Base-by-base conservation (phyloP, 2,888 invertebrate genomes). In the Callyntrura sp. region DNA sequence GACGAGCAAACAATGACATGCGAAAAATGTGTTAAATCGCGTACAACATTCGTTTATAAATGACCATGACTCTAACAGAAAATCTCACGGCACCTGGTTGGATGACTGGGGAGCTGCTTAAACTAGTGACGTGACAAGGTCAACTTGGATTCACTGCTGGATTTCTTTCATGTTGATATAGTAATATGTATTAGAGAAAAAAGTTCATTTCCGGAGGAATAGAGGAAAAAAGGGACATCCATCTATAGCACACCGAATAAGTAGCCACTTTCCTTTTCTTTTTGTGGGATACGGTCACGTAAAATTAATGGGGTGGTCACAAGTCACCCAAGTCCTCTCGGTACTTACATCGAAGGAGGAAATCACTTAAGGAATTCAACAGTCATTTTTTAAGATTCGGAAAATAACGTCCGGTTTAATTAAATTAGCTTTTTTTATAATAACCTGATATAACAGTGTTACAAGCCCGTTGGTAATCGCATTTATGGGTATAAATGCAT, bases 331-430 rank as follows among this genome's bases (percentile, higher is more conserved):
- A 73, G 48, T 73, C 48, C 12, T 73, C 45, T 70, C 35, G 23
- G 9, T 73, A 4, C 20, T 45, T 70, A 3, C 73, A 23, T 12
- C 3, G 12, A 23, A 20, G 12, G 73, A 6, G 35, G 48, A 73
- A 73, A 73, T 73, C 73, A 73, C 73, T 73, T 48, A 11, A 23
- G 23, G 73, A 73, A 23, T 73, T 73, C 48, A 48, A 12, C 73
- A 48, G 23, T 11, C 73, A 73, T 73, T 73, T 73, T 45, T 73
- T 73, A 73, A 73, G 73, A 73, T 73, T 70, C 17, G 73, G 23
- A 23, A 23, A 23, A 48, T 48, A 48, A 73, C 14, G 43, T 20
- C 20, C 70, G 45, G 23, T 73, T 73, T 73, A 73, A 73, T 73
- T 73, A 73, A 73, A 73, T 48, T 73, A 73, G 73, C 28, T 23